These are phyloP conservation scores for Turdus rufiventris DNA, from an alignment of 2,113 vertebrate genomes.

Conservation along the genomic window DNA sequence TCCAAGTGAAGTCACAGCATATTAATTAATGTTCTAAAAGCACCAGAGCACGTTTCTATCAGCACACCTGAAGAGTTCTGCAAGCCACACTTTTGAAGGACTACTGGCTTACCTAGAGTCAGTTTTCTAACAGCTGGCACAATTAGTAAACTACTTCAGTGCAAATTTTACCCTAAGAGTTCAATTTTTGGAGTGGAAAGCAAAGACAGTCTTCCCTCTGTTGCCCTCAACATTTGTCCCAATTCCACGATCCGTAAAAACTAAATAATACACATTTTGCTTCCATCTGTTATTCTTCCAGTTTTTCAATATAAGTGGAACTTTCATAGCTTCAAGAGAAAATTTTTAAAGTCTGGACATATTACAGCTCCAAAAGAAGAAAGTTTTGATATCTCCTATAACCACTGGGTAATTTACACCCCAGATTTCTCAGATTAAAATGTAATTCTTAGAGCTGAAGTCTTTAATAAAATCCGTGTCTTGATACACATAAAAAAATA, in stretches of 20 bases:
- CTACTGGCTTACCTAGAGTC: background rate
- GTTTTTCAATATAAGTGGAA: background rate
- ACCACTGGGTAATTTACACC: background rate
- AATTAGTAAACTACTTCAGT: background rate
- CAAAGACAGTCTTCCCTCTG: background rate
- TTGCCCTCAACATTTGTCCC: background rate
- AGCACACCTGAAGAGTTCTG: background rate
- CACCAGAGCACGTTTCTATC: background rate
- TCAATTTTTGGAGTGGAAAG: background rate
- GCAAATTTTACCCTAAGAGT: background rate
- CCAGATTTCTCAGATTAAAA: background rate
- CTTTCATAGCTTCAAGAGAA: background rate
- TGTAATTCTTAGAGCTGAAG: background rate
- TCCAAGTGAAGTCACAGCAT: background rate
- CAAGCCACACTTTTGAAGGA: background rate
- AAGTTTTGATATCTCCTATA: background rate
- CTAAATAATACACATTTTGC: background rate
- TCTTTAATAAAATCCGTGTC: background rate
- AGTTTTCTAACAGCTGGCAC: background rate
- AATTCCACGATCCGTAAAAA: background rate
- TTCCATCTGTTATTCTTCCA: background rate
- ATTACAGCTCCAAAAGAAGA: background rate
- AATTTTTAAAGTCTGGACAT: background rate
- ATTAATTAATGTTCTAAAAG: background rate
- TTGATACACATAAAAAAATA: background rate